A percentile compares a stretch with the other conserved stretches of the same genome.
Evolutionary conservation across 2,113 vertebrate species (phyloP).

Genomic region (Mionectes macconnelli): DNA sequence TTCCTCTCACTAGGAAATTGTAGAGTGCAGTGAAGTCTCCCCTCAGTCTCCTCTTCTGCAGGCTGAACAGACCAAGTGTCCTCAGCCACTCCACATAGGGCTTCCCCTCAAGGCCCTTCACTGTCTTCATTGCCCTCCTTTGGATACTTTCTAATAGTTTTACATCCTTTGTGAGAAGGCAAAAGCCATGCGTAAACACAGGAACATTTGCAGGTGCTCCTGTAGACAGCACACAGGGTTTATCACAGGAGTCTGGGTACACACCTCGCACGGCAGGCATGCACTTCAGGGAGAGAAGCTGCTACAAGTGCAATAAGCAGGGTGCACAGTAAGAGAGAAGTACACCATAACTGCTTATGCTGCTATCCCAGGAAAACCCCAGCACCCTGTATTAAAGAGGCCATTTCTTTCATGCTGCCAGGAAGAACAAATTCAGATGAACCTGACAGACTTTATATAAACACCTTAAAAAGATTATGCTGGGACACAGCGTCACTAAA

Average conservation of each 20-base stretch:
- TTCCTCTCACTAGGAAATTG: rapidly evolving
- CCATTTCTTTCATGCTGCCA: background rate
- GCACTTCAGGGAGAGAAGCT: background rate
- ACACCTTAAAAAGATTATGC: background rate
- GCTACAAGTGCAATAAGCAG: background rate
- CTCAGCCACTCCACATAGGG: background rate
- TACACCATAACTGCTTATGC: background rate
- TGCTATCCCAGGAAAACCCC: background rate
- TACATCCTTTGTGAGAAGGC: background rate
- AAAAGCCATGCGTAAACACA: background rate
- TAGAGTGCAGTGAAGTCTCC: background rate
- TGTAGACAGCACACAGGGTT: background rate
- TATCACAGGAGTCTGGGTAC: background rate
- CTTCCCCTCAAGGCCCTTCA: background rate
- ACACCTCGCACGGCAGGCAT: background rate
- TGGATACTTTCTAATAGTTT: background rate
- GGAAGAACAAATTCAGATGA: background rate
- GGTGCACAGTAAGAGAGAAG: background rate
- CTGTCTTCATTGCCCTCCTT: background rate
- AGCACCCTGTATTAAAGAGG: background rate
- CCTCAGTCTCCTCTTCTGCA: background rate
- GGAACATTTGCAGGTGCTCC: background rate
- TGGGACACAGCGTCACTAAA: background rate
- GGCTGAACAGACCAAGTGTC: background rate
- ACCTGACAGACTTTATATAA: background rate